Base-by-base conservation (phyloP, 2,797 vertebrate species). In the Tokudaia muenninki region DNA sequence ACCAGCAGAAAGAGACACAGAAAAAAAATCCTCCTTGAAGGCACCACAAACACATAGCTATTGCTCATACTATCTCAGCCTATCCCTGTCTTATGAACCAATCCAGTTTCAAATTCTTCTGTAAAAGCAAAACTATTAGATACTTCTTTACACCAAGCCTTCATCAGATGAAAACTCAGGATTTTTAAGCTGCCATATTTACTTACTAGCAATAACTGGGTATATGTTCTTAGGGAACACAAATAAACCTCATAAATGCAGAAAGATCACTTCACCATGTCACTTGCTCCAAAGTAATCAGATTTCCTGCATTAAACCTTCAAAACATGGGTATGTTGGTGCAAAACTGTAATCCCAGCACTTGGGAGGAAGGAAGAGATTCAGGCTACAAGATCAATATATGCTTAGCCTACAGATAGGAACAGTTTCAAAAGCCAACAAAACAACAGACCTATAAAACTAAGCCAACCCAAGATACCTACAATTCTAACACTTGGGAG, bases 181-280 rank as follows among this genome's bases (percentile, higher is more conserved):
- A 67, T 74, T 97, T 97, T 90, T 41, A 91, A 87, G 65, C 0
- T 7, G n/a, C 72, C 6, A 37, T 47, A 94, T n/a, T 79, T 79
- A 83, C 22, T 82, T n/a, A 94, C 13, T 50, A 2, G 70, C 4
- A 92, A 41, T 81, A 81, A 72, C 2, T 87, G 0, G 44, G 87
- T 95, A 83, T 31, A 9, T 61, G 70, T 70, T 70, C 31, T 86
- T 94, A n/a, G 63, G 47, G 94, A 97, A 92, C 59, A 95, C 34
- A 94, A 86, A 90, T 67, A 92, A 96, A 92, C 81, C 92, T 88
- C 21, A 65, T 75, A 88, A 95, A 79, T 41, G 75, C 63, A 63
- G 50, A 88, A 78, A 50, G 90, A 13, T 74, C 92, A 92, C 6
- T 94, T 91, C n/a, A 92, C 77, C 61, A 96, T 21, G 88, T 8